phyloP scores from a whole-genome alignment of 2,888 invertebrate genomes.

The Calameuta filiformis region DNA sequence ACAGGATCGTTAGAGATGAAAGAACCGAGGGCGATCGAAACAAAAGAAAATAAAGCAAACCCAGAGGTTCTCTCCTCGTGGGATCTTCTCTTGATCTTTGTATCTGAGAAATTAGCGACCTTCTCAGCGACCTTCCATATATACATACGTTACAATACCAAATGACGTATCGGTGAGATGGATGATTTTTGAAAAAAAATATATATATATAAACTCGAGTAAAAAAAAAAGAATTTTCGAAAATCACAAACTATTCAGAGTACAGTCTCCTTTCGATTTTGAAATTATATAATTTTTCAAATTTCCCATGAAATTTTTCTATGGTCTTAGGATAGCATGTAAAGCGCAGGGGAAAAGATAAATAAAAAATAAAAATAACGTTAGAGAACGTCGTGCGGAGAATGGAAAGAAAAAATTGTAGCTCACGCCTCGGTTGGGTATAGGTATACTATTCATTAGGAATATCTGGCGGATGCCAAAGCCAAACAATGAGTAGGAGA shows the following conservation, averaged over 20 bases:
- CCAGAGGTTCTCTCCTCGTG: neutral
- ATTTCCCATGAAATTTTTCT: neutral
- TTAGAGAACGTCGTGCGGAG: neutral
- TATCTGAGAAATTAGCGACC: neutral
- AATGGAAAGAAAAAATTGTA: neutral
- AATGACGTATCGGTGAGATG: neutral
- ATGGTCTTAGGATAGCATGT: neutral
- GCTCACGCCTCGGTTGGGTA: neutral
- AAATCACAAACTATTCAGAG: neutral
- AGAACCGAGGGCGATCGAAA: conserved; percentile 31
- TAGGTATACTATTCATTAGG: conserved; percentile 10
- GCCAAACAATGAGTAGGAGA: neutral
- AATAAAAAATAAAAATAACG: neutral
- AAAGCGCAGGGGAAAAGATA: neutral
- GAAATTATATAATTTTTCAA: neutral
- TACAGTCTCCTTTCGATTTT: neutral
- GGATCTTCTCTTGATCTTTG: neutral
- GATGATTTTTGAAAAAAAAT: neutral
- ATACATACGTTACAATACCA: neutral
- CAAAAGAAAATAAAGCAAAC: conserved; percentile 26
- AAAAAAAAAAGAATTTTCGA: neutral
- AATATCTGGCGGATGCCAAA: conserved; percentile 3
- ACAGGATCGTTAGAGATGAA: conserved; percentile 33
- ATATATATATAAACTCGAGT: neutral
- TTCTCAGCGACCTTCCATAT: neutral